A percentile compares a stretch with the other conserved stretches of the same genome.
phyloP scores from a whole-genome alignment of 2,888 invertebrate genomes.

The Trichopria drosophilae region DNA sequence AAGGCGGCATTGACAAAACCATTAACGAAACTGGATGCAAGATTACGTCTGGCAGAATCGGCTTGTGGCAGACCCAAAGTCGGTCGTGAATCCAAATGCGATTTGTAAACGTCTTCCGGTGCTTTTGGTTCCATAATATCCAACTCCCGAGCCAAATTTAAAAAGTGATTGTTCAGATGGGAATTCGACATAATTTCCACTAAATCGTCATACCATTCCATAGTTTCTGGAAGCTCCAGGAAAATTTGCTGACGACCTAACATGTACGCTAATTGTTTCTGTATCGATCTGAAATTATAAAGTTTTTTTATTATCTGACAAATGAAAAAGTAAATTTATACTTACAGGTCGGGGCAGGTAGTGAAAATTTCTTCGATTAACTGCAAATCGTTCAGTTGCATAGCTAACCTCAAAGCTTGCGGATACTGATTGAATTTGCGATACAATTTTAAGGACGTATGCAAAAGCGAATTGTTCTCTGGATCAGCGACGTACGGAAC shows the following conservation, averaged over 20 bases:
- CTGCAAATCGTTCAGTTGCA: constrained; percentile 82
- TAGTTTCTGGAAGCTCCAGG: constrained; percentile 73
- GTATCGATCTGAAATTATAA: constrained; percentile 66
- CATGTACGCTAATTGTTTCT: constrained; percentile 96
- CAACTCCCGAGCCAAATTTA: constrained; percentile 90
- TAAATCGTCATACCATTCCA: constrained; percentile 73
- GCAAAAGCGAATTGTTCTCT: constrained; percentile 82
- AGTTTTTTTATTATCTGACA: not conserved
- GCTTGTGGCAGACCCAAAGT: constrained; percentile 76
- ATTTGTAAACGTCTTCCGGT: constrained; percentile 98
- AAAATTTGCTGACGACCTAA: constrained; percentile 92
- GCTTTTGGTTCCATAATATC: constrained; percentile 99
- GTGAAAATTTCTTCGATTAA: constrained; percentile 84
- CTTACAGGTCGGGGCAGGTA: constrained; percentile 81
- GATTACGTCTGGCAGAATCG: constrained; percentile 94
- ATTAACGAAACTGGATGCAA: constrained; percentile 97
- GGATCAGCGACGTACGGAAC: constrained; percentile 95
- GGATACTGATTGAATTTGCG: constrained; percentile 85
- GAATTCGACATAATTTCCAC: constrained; percentile 90
- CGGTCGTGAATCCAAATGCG: constrained; percentile 86
- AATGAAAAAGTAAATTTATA: constrained; percentile 39
- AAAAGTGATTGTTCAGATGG: constrained; percentile 89
- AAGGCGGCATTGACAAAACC: constrained; percentile 99
- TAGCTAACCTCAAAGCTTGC: constrained; percentile 86
- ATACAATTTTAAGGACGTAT: constrained; percentile 82